Evolutionary conservation across 2,113 vertebrate species (phyloP).

Genomic region (Zootoca vivipara): DNA sequence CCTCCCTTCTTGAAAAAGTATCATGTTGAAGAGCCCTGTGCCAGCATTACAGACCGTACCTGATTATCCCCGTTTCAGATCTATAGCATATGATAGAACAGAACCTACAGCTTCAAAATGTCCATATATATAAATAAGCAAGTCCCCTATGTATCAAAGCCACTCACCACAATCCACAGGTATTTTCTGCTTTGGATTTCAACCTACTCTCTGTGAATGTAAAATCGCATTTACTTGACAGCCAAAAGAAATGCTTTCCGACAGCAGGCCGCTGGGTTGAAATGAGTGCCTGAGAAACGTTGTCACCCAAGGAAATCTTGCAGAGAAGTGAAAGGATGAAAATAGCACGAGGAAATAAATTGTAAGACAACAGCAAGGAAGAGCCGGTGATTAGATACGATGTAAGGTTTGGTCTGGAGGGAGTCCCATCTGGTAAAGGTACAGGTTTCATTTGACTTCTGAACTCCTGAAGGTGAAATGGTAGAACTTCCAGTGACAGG

Average conservation of each 20-base stretch:
- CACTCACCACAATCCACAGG: background rate
- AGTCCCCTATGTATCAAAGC: conserved; percentile 7
- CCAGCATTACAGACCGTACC: background rate
- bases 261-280: conserved; percentile 20
- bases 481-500: background rate
- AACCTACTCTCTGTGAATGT: conserved; percentile 19
- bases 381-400: background rate
- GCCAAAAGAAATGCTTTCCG: conserved; percentile 31
- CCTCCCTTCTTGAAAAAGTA: background rate
- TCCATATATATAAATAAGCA: conserved; percentile 14
- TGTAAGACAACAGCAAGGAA: background rate
- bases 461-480: background rate
- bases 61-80: background rate
- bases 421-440: background rate
- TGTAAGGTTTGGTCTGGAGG: conserved; percentile 2
- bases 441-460: background rate
- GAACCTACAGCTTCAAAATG: background rate
- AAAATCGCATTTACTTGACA: conserved; percentile 33
- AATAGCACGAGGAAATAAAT: conserved; percentile 17
- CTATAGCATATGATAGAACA: background rate
- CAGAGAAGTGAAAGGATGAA: conserved; percentile 30
- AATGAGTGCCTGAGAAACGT: conserved; percentile 26
- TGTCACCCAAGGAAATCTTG: conserved; percentile 42
- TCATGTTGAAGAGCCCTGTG: background rate
- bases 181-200: conserved; percentile 5